Evolutionary conservation across 2,797 vertebrate genomes (phyloP).

Genomic region (Dendrocincla fuliginosa): DNA sequence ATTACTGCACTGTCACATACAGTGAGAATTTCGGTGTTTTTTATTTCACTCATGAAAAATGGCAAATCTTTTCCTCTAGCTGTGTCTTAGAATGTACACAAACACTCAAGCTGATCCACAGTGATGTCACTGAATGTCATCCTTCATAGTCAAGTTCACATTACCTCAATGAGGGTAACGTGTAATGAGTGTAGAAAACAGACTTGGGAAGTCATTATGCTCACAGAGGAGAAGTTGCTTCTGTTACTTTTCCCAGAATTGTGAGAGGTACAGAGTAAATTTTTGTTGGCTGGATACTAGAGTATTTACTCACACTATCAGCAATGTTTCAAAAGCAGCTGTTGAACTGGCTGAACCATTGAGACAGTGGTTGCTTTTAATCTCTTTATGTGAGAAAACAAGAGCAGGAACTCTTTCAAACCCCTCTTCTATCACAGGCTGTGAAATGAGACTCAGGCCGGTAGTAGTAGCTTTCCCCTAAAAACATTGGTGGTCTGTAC

Average conservation of each 20-base stretch:
- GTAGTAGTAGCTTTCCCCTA: background rate
- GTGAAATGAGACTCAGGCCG: background rate
- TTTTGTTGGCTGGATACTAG: background rate
- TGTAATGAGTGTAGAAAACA: background rate
- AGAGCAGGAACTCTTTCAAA: background rate
- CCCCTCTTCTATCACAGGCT: background rate
- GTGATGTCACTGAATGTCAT: background rate
- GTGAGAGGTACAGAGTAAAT: background rate
- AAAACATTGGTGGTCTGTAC: background rate
- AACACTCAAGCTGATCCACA: background rate
- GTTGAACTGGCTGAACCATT: background rate
- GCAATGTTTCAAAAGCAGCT: background rate
- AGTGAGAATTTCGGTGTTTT: background rate
- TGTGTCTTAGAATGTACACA: background rate
- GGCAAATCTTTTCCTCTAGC: background rate
- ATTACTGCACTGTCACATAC: background rate
- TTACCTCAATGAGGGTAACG: background rate
- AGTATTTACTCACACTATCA: background rate
- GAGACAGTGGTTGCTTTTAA: background rate
- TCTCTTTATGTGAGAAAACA: background rate
- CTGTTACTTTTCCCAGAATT: background rate
- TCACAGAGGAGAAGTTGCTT: background rate
- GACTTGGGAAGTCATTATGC: background rate
- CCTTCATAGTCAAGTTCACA: background rate
- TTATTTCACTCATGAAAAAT: background rate